Evolutionary conservation across 2,113 vertebrate species (phyloP).

Genomic region (Elephantulus edwardii): DNA sequence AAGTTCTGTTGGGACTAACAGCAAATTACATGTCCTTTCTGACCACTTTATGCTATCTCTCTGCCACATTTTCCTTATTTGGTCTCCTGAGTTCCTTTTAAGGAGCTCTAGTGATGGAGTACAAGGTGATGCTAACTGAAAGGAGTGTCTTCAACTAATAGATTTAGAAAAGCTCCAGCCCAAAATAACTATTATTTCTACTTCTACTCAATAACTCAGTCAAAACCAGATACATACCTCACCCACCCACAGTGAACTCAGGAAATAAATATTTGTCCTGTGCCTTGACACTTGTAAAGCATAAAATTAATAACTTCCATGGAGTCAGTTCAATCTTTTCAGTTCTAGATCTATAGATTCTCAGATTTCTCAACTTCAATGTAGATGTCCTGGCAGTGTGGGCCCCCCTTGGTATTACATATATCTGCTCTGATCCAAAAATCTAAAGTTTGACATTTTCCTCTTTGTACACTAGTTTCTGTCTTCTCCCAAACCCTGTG

Average conservation of each 20-base stretch:
- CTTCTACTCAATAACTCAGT: background rate
- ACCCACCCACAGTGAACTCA: background rate
- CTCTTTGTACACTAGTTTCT: background rate
- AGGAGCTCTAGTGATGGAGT: too few species aligned
- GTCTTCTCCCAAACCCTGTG: background rate
- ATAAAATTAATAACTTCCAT: background rate
- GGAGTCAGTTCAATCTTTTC: background rate
- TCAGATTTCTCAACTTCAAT: background rate
- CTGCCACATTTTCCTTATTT: background rate
- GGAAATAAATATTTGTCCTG: background rate
- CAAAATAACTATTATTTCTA: background rate
- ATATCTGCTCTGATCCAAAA: background rate
- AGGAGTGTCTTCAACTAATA: background rate
- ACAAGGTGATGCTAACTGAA: too few species aligned
- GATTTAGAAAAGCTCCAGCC: background rate
- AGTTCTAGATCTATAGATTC: too few species aligned
- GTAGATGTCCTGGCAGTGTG: background rate
- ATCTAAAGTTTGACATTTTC: background rate
- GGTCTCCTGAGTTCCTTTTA: background rate
- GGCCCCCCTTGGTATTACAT: background rate
- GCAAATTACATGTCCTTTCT: background rate
- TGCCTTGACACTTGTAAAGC: background rate
- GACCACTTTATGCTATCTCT: background rate
- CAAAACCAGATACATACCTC: background rate
- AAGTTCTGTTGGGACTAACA: background rate